These are phyloP conservation scores for Atopsyche davidsoni DNA, from an alignment of 1,140 invertebrate species.

Conservation along the genomic window DNA sequence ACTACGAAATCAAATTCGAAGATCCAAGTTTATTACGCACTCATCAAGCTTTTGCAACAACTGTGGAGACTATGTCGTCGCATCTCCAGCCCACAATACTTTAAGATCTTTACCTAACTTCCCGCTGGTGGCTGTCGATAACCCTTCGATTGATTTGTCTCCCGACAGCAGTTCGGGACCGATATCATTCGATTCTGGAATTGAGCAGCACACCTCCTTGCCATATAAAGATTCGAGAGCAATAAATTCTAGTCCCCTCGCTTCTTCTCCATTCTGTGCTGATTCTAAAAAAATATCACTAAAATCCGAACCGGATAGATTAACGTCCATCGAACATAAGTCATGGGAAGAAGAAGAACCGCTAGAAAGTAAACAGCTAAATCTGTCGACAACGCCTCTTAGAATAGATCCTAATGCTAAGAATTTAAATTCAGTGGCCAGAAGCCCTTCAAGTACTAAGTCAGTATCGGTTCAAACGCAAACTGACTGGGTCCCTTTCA, in stretches of 20 bases:
- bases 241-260: conserved; percentile 28
- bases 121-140: conserved; percentile 10
- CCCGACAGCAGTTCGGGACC: conserved; percentile 29
- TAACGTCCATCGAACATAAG: conserved; percentile 18
- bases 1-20: conserved; percentile 2
- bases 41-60: conserved; percentile 24
- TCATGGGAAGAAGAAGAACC: conserved; percentile 20
- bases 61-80: conserved; percentile 25
- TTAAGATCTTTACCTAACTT: conserved; percentile 27
- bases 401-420: too few species aligned
- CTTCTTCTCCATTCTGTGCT: conserved; percentile 8
- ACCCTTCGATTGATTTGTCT: conserved; percentile 22
- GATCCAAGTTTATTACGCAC: conserved; percentile 4
- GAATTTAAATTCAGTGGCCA: neutral
- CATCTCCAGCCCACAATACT: conserved; percentile 4
- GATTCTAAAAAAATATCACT: conserved; percentile 15
- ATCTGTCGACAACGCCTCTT: too few species aligned
- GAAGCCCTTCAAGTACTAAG: neutral
- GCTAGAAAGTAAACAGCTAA: too few species aligned
- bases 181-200: conserved; percentile 30
- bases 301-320: conserved; percentile 15
- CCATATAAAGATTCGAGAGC: conserved; percentile 27
- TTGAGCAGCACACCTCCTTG: conserved; percentile 28
- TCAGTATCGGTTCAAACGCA: conserved; percentile 23
- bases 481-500: conserved; percentile 24